Base-by-base conservation (phyloP, 2,797 vertebrate species). In the Nothura maculosa region DNA sequence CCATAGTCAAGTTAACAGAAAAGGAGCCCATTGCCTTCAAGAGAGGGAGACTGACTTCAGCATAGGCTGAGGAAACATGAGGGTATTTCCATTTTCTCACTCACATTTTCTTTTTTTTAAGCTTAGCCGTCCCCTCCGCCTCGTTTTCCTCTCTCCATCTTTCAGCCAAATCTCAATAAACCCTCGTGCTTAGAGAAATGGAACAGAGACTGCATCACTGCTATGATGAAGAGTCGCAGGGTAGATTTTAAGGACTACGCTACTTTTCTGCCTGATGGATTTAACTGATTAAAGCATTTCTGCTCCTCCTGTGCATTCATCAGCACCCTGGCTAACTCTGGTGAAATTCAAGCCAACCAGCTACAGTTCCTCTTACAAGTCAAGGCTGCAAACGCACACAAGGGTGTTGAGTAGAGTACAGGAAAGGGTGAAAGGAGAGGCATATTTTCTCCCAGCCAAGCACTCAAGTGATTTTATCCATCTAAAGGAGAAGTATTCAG, bases 21-120 rank as follows among this genome's bases (percentile, higher is more conserved):
- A 96, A 96, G 94, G 89, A 96, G 96, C 88, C 91, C 96, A 94
- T 95, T 93, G 92, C 80, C 91, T 95, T 91, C 55, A 74, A 86
- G 57, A 54, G 48, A 73, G 40, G 38, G 80, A 68, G 70, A 72
- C 61, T n/a, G 14, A 79, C 75, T 58, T 43, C 45, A 74, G 52
- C 61, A 11, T 30, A 48, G 78, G 80, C 45, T 85, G 83, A 76
- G 90, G 89, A 87, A 74, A 87, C 57, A 64, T 42, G 67, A 94
- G 54, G 50, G 57, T 91, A 67, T 91, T 93, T 60, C 74, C 62
- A 89, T 90, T 83, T n/a, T 43, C 88, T 93, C 92, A 92, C 64
- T 90, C 83, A 91, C 91, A 92, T 96, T 94, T 96, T 90, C 76
- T 57, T 70, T 34, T 34, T 81, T 94, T 94, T 60, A 10, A 89